These are phyloP conservation scores for Aphis gossypii DNA, from an alignment of 1,140 invertebrate genomes.

Conservation along the genomic window DNA sequence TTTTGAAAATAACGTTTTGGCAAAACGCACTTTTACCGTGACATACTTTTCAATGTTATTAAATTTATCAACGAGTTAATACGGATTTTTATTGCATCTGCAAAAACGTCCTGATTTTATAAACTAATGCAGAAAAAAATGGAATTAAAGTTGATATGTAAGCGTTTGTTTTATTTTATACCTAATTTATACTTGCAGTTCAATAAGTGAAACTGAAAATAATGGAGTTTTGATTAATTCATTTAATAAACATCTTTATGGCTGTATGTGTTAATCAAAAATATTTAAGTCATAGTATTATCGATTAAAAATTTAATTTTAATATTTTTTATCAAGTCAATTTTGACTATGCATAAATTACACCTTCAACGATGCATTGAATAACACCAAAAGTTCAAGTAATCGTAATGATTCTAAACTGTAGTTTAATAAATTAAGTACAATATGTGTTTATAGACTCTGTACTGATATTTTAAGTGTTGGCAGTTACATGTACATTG, in stretches of 20 bases:
- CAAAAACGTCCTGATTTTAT: background rate
- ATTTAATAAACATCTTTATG: background rate
- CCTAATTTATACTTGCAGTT: background rate
- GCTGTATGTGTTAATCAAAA: too few species aligned
- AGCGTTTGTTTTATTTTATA: background rate
- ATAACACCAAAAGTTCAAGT: background rate
- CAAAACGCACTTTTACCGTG: slow-evolving; percentile 37
- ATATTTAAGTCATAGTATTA: background rate
- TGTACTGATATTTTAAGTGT: background rate
- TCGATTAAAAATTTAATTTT: background rate
- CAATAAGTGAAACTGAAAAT: background rate
- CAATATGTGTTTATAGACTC: background rate
- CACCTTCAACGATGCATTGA: background rate
- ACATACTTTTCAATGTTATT: slow-evolving; percentile 34
- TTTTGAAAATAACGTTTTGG: slow-evolving; percentile 40
- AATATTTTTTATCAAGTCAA: background rate
- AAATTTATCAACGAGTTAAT: background rate
- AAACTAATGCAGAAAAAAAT: background rate
- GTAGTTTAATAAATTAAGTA: background rate
- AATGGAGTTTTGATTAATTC: background rate
- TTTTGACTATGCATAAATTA: background rate
- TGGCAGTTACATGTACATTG: background rate
- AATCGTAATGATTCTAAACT: background rate
- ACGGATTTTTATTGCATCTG: background rate
- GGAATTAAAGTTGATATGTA: background rate